Percentiles rank a stretch among this genome's conserved stretches.
Evolutionary conservation across 2,888 invertebrate genomes (phyloP).

Genomic region (Bedellia somnulentella): DNA sequence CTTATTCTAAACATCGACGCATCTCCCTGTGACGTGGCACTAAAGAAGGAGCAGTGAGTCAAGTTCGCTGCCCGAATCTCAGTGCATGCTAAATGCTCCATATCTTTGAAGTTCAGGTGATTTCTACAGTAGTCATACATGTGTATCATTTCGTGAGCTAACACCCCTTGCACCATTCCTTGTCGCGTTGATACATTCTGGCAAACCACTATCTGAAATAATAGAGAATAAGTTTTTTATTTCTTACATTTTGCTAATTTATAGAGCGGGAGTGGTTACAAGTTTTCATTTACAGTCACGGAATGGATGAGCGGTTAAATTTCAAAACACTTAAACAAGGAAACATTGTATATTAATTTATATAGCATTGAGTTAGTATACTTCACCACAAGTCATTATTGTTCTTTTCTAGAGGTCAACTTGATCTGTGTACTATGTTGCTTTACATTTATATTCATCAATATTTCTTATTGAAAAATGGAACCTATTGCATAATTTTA

Average conservation of each 20-base stretch:
- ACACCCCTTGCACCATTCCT: constrained; percentile 74
- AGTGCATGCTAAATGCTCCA: constrained; percentile 92
- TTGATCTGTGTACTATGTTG: no score
- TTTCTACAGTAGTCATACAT: constrained; percentile 95
- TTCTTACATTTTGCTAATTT: no score
- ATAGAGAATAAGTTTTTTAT: neutral
- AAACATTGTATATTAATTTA: no score
- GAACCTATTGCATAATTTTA: no score
- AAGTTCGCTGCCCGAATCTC: constrained; percentile 94
- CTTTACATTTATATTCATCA: no score
- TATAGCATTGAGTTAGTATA: no score
- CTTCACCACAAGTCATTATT: no score
- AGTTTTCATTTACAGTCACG: neutral
- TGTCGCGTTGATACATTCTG: constrained; percentile 77
- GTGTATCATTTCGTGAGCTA: constrained; percentile 93
- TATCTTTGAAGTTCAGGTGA: constrained; percentile 83
- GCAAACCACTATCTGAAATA: constrained; percentile 80
- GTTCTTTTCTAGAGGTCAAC: no score
- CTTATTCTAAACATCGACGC: constrained; percentile 73
- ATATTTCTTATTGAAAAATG: no score
- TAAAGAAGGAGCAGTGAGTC: constrained; percentile 86
- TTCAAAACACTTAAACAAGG: no score
- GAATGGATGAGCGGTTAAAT: no score
- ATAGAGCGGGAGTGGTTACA: neutral
- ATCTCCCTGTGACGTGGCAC: constrained; percentile 77